phyloP scores from a whole-genome alignment of 2,797 vertebrate genomes.

The Neosilurus mollespiculum region DNA sequence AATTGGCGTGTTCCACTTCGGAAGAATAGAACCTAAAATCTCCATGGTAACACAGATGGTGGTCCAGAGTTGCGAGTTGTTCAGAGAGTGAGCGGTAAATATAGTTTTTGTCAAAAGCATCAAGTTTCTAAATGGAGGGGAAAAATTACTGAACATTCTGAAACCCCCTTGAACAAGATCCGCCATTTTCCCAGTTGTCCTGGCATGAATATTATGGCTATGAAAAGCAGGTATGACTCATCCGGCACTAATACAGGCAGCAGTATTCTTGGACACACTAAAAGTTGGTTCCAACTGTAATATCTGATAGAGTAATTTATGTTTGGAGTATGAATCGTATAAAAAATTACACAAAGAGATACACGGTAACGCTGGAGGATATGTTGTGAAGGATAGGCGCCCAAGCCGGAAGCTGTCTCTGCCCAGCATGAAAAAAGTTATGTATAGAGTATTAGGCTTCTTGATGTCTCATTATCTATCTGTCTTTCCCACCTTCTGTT shows the following conservation, averaged over 20 bases:
- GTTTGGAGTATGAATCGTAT: slow-evolving; percentile 25
- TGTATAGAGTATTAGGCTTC: not conserved
- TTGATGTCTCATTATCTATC: slow-evolving; percentile 55
- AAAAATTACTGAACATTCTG: slow-evolving; percentile 32
- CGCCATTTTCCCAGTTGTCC: slow-evolving; percentile 40
- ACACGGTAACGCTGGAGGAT: not conserved
- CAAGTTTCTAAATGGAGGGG: slow-evolving; percentile 34
- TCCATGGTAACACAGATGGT: slow-evolving; percentile 65
- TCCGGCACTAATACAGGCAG: slow-evolving; percentile 64
- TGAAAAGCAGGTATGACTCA: slow-evolving; percentile 53
- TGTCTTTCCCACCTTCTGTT: slow-evolving; percentile 48
- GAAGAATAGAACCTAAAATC: slow-evolving; percentile 53
- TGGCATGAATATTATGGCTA: slow-evolving; percentile 62
- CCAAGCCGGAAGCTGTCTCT: not conserved
- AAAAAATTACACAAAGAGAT: not conserved
- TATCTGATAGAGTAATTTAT: slow-evolving; percentile 56
- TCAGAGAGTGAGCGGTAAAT: slow-evolving; percentile 51
- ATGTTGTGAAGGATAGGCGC: not conserved
- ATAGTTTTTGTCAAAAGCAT: slow-evolving; percentile 54
- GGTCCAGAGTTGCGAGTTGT: slow-evolving; percentile 59
- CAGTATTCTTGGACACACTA: slow-evolving; percentile 61
- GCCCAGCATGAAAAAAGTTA: not conserved
- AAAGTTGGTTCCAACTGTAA: slow-evolving; percentile 71
- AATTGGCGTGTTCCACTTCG: slow-evolving; percentile 59
- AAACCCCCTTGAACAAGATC: slow-evolving; percentile 50